A percentile compares a stretch with the other conserved stretches of the same genome.
Evolutionary conservation across 1,140 invertebrate genomes (phyloP).

Genomic region (Meloidogyne floridensis): DNA sequence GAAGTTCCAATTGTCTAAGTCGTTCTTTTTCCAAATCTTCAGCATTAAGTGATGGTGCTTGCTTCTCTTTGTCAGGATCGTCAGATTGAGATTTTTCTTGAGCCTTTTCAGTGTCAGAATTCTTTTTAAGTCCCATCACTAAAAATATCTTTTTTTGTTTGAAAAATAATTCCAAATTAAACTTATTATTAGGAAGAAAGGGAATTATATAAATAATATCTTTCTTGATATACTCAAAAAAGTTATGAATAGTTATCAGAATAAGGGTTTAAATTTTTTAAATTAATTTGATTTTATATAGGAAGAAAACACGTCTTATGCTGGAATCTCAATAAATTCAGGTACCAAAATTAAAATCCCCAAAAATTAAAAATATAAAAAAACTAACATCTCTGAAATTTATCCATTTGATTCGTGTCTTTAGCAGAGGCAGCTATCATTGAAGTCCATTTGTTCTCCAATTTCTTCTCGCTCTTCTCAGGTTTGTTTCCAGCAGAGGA

Average conservation of each 20-base stretch:
- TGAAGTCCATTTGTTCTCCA: constrained; percentile 31
- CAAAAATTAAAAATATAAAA: neutral
- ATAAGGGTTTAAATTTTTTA: no score
- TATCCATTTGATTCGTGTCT: constrained; percentile 30
- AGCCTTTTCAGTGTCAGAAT: neutral
- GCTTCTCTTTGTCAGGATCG: neutral
- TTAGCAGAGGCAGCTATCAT: constrained; percentile 28
- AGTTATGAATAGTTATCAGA: no score
- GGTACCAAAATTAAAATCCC: no score
- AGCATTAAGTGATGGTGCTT: neutral
- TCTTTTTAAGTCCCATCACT: constrained; percentile 6
- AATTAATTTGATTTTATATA: no score
- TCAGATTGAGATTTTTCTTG: neutral
- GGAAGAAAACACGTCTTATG: no score
- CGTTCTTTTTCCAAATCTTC: constrained; percentile 15
- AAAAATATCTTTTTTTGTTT: neutral
- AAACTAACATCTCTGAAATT: constrained; percentile 30
- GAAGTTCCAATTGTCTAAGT: constrained; percentile 18
- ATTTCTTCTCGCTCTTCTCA: constrained; percentile 16
- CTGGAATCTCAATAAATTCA: no score
- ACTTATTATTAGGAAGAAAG: no score
- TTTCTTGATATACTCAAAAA: no score
- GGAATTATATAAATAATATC: no score
- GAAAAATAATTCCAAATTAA: neutral
- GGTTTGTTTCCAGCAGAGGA: neutral